phyloP scores from a whole-genome alignment of 1,140 invertebrate genomes.

The Neodiprion lecontei region DNA sequence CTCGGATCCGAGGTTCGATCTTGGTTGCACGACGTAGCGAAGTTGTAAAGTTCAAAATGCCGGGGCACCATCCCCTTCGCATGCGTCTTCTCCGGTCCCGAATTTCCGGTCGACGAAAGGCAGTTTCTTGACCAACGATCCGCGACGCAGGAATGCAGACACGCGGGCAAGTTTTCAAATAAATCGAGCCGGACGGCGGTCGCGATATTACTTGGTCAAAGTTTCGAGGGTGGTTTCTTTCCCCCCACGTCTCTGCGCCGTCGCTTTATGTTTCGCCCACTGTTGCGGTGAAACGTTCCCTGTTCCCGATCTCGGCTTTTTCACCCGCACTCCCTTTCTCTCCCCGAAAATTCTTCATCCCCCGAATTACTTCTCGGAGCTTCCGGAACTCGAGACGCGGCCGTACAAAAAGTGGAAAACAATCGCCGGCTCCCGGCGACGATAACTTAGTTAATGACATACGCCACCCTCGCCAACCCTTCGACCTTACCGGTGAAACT shows the following conservation, averaged over 20 bases:
- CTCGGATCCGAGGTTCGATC: neutral
- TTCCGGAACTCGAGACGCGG: too few species aligned
- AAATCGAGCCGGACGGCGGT: slow-evolving; percentile 10
- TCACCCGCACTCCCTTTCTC: too few species aligned
- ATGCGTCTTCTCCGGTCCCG: neutral
- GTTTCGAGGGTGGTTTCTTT: neutral
- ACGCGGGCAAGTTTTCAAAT: slow-evolving; percentile 3
- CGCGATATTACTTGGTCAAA: slow-evolving; percentile 11
- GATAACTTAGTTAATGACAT: slow-evolving; percentile 16
- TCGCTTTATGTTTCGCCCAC: too few species aligned
- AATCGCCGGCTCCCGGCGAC: neutral
- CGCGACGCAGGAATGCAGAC: too few species aligned
- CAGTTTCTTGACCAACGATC: too few species aligned
- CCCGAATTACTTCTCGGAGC: too few species aligned
- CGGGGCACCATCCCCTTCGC: neutral
- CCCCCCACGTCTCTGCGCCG: neutral
- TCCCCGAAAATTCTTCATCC: too few species aligned
- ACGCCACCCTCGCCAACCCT: neutral
- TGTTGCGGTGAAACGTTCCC: too few species aligned
- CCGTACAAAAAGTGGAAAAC: neutral
- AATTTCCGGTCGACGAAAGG: too few species aligned
- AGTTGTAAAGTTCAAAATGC: slow-evolving; percentile 13
- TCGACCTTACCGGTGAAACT: too few species aligned
- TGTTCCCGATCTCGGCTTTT: too few species aligned
- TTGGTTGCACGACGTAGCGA: neutral